phyloP scores from a whole-genome alignment of 1,140 invertebrate genomes.

The Heliconius himera region DNA sequence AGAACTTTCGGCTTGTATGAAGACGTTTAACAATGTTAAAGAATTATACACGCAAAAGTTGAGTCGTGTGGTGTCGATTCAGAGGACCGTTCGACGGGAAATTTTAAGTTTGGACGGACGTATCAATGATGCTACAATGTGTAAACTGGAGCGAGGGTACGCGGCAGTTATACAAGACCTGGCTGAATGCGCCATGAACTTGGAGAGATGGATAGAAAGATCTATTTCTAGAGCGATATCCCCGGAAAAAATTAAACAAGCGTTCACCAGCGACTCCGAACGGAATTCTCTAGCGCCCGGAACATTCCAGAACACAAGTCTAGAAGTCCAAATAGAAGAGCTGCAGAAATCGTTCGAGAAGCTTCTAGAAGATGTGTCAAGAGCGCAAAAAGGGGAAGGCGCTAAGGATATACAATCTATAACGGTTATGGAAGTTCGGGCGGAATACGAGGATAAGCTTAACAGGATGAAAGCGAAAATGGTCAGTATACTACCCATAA shows the following conservation, averaged over 20 bases:
- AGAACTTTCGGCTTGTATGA: slow-evolving; percentile 64
- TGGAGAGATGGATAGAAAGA: slow-evolving; percentile 68
- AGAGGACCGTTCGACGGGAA: slow-evolving; percentile 67
- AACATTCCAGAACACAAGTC: slow-evolving; percentile 59
- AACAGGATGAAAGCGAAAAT: slow-evolving; percentile 87
- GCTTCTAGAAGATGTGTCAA: slow-evolving; percentile 61
- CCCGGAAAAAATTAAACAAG: slow-evolving; percentile 68
- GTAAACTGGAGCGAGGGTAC: slow-evolving; percentile 63
- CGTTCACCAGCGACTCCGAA: slow-evolving; percentile 59
- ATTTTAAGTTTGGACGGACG: slow-evolving; percentile 62
- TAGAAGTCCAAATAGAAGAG: slow-evolving; percentile 69
- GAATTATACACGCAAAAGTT: slow-evolving; percentile 70
- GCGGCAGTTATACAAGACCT: slow-evolving; percentile 70
- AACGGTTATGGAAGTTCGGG: slow-evolving; percentile 81
- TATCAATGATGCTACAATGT: slow-evolving; percentile 57
- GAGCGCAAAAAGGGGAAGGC: slow-evolving; percentile 62
- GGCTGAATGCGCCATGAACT: slow-evolving; percentile 62
- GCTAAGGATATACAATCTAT: slow-evolving; percentile 49
- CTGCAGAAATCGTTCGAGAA: slow-evolving; percentile 67
- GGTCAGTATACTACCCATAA: slow-evolving; percentile 82
- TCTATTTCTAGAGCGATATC: slow-evolving; percentile 58
- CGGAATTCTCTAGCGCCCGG: slow-evolving; percentile 52
- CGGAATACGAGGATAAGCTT: slow-evolving; percentile 85
- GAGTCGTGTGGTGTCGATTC: slow-evolving; percentile 60
- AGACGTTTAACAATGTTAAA: slow-evolving; percentile 67